A percentile compares a stretch with the other conserved stretches of the same genome.
Conservation (phyloP, 2,888 invertebrate species). For the Thymelicus sylvestris region DNA sequence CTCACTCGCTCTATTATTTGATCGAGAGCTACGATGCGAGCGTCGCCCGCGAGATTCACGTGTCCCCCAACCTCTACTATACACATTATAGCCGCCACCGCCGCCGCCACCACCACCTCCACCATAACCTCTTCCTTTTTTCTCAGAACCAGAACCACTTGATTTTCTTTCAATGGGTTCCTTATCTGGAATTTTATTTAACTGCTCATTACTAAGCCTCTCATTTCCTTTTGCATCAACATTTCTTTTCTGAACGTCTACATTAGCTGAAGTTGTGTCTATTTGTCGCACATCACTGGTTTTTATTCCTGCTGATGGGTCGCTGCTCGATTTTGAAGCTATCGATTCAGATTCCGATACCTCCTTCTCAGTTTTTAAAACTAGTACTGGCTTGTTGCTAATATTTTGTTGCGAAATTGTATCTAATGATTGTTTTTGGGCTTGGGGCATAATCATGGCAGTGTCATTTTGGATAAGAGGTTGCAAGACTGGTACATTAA, state of each 20-base stretch:
- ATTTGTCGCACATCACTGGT: slow-evolving; percentile 55
- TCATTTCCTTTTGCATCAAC: slow-evolving; percentile 71
- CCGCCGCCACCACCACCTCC: slow-evolving; percentile 53
- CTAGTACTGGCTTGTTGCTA: slow-evolving; percentile 58
- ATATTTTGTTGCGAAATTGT: slow-evolving; percentile 52
- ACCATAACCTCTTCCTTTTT: slow-evolving; percentile 81
- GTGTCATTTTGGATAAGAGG: slow-evolving; percentile 52
- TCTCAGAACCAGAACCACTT: slow-evolving; percentile 77
- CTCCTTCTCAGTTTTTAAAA: slow-evolving; percentile 72
- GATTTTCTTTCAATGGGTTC: slow-evolving; percentile 77
- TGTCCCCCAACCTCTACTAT: slow-evolving; percentile 76
- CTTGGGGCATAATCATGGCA: slow-evolving; percentile 53
- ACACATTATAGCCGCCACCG: slow-evolving; percentile 69
- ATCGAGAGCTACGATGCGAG: slow-evolving; percentile 76
- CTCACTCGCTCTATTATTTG: slow-evolving; percentile 85
- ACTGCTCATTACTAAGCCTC: slow-evolving; percentile 65
- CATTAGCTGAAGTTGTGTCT: slow-evolving; percentile 58
- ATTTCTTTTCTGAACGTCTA: slow-evolving; percentile 60
- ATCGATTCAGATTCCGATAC: slow-evolving; percentile 67
- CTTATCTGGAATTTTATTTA: slow-evolving; percentile 77
- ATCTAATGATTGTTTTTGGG: slow-evolving; percentile 61
- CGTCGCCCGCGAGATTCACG: slow-evolving; percentile 80
- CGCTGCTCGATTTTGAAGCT: slow-evolving; percentile 65
- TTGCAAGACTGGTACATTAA: slow-evolving; percentile 46
- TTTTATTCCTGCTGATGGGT: slow-evolving; percentile 59